Evolutionary conservation across 2,113 vertebrate species (phyloP).

Genomic region (Vidua chalybeata): DNA sequence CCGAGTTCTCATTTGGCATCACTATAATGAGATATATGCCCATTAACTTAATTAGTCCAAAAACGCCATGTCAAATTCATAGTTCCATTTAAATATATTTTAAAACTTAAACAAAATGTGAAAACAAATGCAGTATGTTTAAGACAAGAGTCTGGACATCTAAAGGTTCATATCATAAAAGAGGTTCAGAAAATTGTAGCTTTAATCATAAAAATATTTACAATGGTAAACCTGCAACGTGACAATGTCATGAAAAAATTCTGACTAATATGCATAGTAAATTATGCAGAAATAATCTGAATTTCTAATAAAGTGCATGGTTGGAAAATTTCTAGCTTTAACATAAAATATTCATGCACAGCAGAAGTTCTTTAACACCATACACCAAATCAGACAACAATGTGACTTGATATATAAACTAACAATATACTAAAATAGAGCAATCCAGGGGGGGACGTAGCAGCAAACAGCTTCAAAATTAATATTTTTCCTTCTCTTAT

Average conservation of each 20-base stretch:
- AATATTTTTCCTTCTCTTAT: not conserved
- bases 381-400: not conserved
- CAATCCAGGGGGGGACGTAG: not conserved
- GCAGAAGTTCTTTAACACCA: not conserved
- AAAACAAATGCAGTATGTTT: accelerated
- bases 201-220: not conserved
- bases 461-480: not conserved
- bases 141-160: not conserved
- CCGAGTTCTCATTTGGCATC: not conserved
- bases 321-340: not conserved
- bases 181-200: accelerated
- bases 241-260: not conserved
- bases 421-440: not conserved
- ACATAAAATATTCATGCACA: not conserved
- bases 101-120: not conserved
- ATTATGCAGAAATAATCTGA: not conserved
- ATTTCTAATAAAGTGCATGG: conserved; percentile 13
- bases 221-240: not conserved
- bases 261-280: not conserved
- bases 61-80: not conserved
- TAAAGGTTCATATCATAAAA: not conserved
- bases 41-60: not conserved
- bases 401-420: not conserved
- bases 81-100: not conserved
- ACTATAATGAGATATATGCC: not conserved